phyloP scores from a whole-genome alignment of 2,888 invertebrate genomes.

The Chrysodeixis includens region DNA sequence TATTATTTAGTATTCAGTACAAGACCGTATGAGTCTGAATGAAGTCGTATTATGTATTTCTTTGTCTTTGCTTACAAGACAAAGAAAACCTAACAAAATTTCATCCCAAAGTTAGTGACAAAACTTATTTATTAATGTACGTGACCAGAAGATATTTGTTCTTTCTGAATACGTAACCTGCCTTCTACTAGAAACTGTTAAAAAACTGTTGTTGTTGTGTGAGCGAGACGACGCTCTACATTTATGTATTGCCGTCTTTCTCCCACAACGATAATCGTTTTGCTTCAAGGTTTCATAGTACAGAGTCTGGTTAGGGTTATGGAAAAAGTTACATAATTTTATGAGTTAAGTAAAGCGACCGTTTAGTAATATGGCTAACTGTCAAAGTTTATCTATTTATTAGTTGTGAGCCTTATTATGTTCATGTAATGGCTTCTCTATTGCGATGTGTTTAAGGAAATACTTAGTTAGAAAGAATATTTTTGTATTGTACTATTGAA shows the following conservation, averaged over 20 bases:
- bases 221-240: too few species aligned
- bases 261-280: too few species aligned
- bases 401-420: not conserved
- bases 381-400: not conserved
- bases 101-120: not conserved
- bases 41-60: not conserved
- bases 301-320: not conserved
- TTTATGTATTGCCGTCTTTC: too few species aligned
- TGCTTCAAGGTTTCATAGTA: too few species aligned
- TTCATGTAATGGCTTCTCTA: not conserved
- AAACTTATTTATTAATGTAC: constrained; percentile 25
- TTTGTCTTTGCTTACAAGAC: not conserved
- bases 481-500: too few species aligned
- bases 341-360: not conserved
- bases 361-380: not conserved
- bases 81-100: constrained; percentile 2
- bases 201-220: too few species aligned
- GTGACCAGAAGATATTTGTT: not conserved
- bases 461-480: too few species aligned
- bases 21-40: not conserved
- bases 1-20: not conserved
- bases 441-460: not conserved
- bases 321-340: not conserved
- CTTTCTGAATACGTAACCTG: constrained; percentile 13
- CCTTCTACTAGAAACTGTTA: too few species aligned